Evolutionary conservation across 1,140 invertebrate species (phyloP), one percentile per base, ranked within the genome.

Genomic region (Zaprionus tsacasi): DNA sequence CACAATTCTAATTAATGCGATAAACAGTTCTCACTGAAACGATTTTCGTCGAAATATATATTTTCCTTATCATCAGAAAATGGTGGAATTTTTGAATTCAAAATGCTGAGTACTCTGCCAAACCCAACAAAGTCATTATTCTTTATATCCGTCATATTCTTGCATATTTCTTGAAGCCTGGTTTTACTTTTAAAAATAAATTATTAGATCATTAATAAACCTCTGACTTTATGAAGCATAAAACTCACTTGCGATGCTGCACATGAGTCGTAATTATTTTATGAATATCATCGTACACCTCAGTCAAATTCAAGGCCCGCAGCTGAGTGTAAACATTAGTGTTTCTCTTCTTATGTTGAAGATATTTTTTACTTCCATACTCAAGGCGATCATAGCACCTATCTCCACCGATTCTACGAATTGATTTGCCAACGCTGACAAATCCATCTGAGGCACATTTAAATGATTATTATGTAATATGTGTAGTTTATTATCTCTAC

Each of bases 191-290:
- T 25, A 27, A n/a, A 70, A 36, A 38, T 10, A 17, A n/a, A 43
- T 30, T 4, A 6, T 30, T 30, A 43, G 33, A 33, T 21, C 33
- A 60, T 38, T 13, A 6, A 45, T 21, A 33, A 35, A 35, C 27
- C 30, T 21, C 17, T 48, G 21, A 6, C n/a, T 13, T 61, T n/a
- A 30, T 5, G 3, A 48, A 15, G 0, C 13, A 17, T 3, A 52
- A 10, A 54, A 60, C 55, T 71, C 8, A 71, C 73, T 76, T 76
- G 30, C 68, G 68, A 76, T 76, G 73, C 21, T 70, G 67, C 11
- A 60, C 45, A 25, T 71, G 21, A 11, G 13, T 11, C 1, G 45
- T 1, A 3, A 76, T 48, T 30, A 43, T 60, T 0, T 12, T 10
- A 4, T 38, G 10, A 6, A 65, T 13, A 3, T 13, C 11, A 1